phyloP scores from a whole-genome alignment of 2,797 vertebrate species.

The Dallia pectoralis region DNA sequence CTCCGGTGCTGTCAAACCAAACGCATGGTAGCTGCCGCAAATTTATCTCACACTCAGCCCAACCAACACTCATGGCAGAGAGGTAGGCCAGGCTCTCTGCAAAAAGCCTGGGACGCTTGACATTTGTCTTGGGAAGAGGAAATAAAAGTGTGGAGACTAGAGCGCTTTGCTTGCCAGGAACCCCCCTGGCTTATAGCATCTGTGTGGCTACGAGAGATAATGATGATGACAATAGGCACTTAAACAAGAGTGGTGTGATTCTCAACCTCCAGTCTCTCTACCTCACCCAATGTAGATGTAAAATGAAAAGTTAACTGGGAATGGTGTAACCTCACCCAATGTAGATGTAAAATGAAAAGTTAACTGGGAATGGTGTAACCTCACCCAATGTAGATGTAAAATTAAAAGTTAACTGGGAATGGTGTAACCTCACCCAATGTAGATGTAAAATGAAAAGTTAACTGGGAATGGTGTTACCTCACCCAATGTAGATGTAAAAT shows the following conservation, averaged over 20 bases:
- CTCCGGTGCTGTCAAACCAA: constrained; percentile 67
- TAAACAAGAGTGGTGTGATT: constrained; percentile 67
- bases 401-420: constrained; percentile 62
- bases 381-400: constrained; percentile 41
- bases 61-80: constrained; percentile 63
- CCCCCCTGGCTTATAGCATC: constrained; percentile 48
- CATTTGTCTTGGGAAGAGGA: constrained; percentile 68
- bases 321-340: constrained; percentile 48
- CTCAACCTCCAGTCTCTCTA: constrained; percentile 52
- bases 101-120: constrained; percentile 63
- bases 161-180: constrained; percentile 20
- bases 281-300: constrained; percentile 44
- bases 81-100: constrained; percentile 60
- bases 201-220: constrained; percentile 52
- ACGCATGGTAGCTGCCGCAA: constrained; percentile 59
- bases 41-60: constrained; percentile 69
- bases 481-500: constrained; percentile 36
- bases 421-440: constrained; percentile 49
- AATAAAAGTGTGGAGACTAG: constrained; percentile 58
- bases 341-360: constrained; percentile 46
- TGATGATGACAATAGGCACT: constrained; percentile 69
- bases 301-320: constrained; percentile 59
- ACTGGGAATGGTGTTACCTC: constrained; percentile 60
- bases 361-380: constrained; percentile 61
- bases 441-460: constrained; percentile 51